Evolutionary conservation across 2,113 vertebrate genomes (phyloP).

Genomic region (Acrocephalus kingi): DNA sequence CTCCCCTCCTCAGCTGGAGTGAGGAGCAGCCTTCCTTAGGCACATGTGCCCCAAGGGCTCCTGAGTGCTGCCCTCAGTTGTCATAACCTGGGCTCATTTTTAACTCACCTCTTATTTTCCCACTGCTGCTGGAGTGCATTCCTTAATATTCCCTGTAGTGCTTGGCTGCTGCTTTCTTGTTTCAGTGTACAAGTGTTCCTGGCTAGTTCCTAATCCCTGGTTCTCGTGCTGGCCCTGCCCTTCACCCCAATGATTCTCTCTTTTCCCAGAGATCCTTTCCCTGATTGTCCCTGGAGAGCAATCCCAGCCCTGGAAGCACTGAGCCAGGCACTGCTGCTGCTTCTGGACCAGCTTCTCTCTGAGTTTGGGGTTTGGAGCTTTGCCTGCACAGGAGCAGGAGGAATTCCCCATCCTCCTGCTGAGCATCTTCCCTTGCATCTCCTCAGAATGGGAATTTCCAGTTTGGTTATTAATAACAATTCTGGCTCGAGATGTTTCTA

Average conservation of each 20-base stretch:
- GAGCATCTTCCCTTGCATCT: neutral
- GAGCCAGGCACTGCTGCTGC: neutral
- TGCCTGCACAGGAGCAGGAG: neutral
- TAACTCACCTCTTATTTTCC: neutral
- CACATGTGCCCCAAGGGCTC: fast-evolving
- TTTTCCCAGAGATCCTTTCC: neutral
- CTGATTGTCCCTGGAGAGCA: neutral
- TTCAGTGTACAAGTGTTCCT: neutral
- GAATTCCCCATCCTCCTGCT: neutral
- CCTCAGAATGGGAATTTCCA: neutral
- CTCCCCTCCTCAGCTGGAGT: neutral
- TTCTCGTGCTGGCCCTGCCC: neutral
- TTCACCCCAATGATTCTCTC: neutral
- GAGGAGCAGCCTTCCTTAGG: neutral
- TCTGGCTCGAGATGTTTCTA: neutral
- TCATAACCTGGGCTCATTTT: neutral
- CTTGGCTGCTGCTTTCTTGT: neutral
- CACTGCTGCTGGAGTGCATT: neutral
- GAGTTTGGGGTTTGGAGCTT: neutral
- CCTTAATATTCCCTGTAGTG: neutral
- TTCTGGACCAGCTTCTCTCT: neutral
- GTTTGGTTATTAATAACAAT: neutral
- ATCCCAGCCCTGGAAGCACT: neutral
- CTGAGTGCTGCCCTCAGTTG: fast-evolving
- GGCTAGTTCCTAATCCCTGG: neutral